These are phyloP conservation scores for Himalopsyche phryganea DNA, from an alignment of 1,140 invertebrate genomes.

Conservation along the genomic window DNA sequence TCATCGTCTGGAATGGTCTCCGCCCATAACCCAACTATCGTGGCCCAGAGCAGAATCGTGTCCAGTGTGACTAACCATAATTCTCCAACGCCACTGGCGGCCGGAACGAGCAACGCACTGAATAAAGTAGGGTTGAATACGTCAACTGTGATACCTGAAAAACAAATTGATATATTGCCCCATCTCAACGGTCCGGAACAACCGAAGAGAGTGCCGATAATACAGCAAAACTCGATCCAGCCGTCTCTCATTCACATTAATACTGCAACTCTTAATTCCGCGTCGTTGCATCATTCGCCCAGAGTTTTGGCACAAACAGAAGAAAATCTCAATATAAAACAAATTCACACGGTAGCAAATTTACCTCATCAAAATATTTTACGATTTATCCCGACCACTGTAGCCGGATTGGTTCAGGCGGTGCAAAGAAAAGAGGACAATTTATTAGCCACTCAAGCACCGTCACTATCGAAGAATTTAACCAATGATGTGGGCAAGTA, in stretches of 20 bases:
- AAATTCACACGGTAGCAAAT: constrained; percentile 7
- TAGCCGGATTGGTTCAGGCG: neutral
- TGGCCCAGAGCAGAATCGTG: constrained; percentile 49
- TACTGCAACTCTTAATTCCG: neutral
- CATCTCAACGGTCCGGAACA: constrained; percentile 19
- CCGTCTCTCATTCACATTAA: constrained; percentile 3
- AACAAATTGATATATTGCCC: constrained; percentile 3
- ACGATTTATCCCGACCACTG: constrained; percentile 12
- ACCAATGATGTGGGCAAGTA: neutral
- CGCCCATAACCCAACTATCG: constrained; percentile 41
- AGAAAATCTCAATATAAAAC: constrained; percentile 11
- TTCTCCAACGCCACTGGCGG: constrained; percentile 27
- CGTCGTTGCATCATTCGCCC: neutral
- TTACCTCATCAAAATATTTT: constrained; percentile 4
- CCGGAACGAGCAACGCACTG: too few species aligned
- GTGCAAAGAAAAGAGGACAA: constrained; percentile 19
- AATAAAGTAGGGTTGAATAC: constrained; percentile 10
- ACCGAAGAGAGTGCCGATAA: neutral
- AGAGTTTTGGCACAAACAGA: neutral
- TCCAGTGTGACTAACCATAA: constrained; percentile 44
- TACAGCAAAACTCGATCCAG: neutral
- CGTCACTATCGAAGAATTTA: constrained; percentile 1
- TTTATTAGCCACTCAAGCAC: neutral
- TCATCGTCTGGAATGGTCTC: constrained; percentile 43
- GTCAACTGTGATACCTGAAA: constrained; percentile 6